These are phyloP conservation scores for Hippocampus comes DNA, from an alignment of 2,113 vertebrate genomes.

Conservation along the genomic window DNA sequence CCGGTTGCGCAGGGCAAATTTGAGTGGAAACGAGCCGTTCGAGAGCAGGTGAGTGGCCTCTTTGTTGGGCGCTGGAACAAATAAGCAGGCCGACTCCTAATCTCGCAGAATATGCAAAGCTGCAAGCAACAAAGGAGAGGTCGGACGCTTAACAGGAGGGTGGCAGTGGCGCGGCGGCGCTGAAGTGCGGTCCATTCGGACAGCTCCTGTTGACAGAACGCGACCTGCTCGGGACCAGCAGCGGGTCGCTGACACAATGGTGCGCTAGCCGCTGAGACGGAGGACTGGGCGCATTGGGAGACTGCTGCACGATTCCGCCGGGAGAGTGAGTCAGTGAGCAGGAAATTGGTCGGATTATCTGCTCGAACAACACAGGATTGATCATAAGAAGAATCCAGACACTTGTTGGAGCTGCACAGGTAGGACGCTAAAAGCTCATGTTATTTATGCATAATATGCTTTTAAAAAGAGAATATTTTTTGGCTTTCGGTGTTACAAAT, in stretches of 20 bases:
- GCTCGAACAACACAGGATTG: background rate
- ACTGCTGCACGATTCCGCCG: constrained; percentile 11
- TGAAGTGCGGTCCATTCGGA: background rate
- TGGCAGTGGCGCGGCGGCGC: background rate
- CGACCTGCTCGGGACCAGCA: background rate
- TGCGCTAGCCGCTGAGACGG: background rate
- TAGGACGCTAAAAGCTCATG: constrained; percentile 11
- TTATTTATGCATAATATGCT: no score
- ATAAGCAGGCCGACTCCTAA: constrained; percentile 48
- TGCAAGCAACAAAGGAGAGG: constrained; percentile 15
- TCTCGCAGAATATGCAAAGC: constrained; percentile 65
- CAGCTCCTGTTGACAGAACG: background rate
- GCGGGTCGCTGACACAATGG: constrained; percentile 4
- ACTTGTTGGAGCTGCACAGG: constrained; percentile 36
- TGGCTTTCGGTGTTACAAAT: no score
- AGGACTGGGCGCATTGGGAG: constrained; percentile 20
- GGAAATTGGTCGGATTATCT: background rate
- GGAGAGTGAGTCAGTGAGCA: background rate
- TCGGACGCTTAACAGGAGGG: background rate
- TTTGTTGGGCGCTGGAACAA: constrained; percentile 56
- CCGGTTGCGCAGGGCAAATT: background rate
- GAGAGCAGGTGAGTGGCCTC: constrained; percentile 42
- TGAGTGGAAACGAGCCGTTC: constrained; percentile 8
- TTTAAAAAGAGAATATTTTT: no score
- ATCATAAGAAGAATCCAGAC: background rate